Percentiles rank a stretch among this genome's conserved stretches.
These are phyloP conservation scores for Halichoerus grypus DNA, from an alignment of 2,113 vertebrate species.

Conservation along the genomic window DNA sequence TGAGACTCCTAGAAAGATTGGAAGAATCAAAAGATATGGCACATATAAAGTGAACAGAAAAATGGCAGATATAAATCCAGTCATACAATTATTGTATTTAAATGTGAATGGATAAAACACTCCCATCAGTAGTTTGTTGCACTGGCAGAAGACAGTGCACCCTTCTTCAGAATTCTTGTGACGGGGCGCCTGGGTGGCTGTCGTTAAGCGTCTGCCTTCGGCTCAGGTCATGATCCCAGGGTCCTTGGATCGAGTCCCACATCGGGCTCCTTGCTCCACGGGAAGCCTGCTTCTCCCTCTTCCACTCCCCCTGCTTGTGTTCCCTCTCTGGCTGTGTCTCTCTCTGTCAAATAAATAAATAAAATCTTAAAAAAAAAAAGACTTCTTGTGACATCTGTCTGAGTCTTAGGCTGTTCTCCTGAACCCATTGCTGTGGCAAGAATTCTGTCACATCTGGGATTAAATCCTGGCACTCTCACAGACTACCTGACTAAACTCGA, in stretches of 20 bases:
- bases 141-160: background rate
- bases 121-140: background rate
- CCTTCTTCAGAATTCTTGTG: constrained; percentile 18
- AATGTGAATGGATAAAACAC: background rate
- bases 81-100: background rate
- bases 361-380: background rate
- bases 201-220: no score
- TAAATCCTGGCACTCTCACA: background rate
- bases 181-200: background rate
- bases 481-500: background rate
- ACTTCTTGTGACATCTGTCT: background rate
- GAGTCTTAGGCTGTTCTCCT: background rate
- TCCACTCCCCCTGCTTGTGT: no score
- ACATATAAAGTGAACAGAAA: background rate
- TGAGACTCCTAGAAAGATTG: background rate
- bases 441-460: background rate
- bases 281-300: no score
- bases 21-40: background rate
- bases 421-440: background rate
- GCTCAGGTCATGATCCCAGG: no score
- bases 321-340: no score
- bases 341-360: no score
- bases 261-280: no score
- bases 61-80: background rate
- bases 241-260: no score